Conservation (phyloP, 2,113 vertebrate genomes). For the Rattus rattus region DNA sequence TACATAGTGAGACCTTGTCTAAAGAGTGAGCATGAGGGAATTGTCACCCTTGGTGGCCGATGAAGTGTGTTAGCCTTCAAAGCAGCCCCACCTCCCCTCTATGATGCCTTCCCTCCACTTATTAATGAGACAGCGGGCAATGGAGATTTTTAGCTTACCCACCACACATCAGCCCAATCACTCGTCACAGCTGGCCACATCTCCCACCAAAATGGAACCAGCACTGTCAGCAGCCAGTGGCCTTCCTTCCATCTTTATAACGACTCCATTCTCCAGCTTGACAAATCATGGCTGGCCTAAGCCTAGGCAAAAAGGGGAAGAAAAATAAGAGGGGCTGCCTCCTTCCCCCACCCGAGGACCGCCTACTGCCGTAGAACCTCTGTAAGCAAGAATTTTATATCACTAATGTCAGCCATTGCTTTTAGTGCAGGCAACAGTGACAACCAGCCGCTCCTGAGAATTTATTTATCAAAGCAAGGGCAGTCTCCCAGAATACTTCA, state of each 20-base stretch:
- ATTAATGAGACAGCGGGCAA: background rate
- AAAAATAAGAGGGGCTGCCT: background rate
- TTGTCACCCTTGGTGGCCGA: background rate
- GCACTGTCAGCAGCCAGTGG: background rate
- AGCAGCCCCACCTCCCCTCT: background rate
- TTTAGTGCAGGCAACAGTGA: background rate
- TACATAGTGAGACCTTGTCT: background rate
- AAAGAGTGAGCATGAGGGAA: background rate
- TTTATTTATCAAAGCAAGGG: slow-evolving; percentile 15
- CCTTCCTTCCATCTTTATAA: background rate
- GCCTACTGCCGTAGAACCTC: background rate
- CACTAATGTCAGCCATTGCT: background rate
- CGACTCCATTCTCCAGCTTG: background rate
- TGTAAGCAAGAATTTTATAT: slow-evolving; percentile 23
- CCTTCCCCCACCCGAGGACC: fast-evolving
- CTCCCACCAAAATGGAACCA: background rate
- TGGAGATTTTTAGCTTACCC: background rate
- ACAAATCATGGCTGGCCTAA: background rate
- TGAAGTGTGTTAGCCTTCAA: background rate
- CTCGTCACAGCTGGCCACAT: fast-evolving
- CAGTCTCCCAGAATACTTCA: background rate
- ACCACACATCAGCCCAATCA: background rate
- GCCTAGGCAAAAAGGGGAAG: background rate
- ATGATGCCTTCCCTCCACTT: background rate
- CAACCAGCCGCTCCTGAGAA: background rate